phyloP scores from a whole-genome alignment of 2,888 invertebrate genomes.

The Tenthredo amoena region DNA sequence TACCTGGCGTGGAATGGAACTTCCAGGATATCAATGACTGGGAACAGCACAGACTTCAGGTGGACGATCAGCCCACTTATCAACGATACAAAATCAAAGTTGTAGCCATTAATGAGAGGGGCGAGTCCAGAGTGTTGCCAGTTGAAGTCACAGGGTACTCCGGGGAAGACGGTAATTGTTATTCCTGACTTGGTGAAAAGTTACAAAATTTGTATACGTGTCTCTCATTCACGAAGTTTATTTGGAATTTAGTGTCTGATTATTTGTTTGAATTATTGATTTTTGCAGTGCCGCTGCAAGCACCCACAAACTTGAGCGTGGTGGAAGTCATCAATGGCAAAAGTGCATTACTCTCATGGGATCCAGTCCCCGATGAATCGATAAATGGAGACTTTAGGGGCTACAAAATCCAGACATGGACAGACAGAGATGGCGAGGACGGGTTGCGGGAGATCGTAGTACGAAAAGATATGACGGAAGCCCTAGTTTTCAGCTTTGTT shows the following conservation, averaged over 20 bases:
- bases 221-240: neutral
- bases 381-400: slow-evolving; percentile 96
- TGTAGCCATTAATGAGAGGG: slow-evolving; percentile 92
- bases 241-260: neutral
- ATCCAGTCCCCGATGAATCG: slow-evolving; percentile 88
- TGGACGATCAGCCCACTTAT: slow-evolving; percentile 93
- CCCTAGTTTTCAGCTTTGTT: slow-evolving; percentile 89
- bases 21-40: slow-evolving; percentile 90
- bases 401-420: slow-evolving; percentile 98
- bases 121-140: slow-evolving; percentile 90
- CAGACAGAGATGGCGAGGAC: slow-evolving; percentile 87
- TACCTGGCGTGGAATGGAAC: slow-evolving; percentile 85
- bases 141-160: slow-evolving; percentile 93
- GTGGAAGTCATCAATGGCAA: slow-evolving; percentile 89
- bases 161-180: slow-evolving; percentile 89
- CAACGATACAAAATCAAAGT: slow-evolving; percentile 94
- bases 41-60: slow-evolving; percentile 84
- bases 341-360: slow-evolving; percentile 93
- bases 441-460: slow-evolving; percentile 87
- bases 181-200: neutral
- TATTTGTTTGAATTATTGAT: neutral
- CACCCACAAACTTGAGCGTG: slow-evolving; percentile 91
- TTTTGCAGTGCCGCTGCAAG: slow-evolving; percentile 84
- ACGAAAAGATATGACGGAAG: slow-evolving; percentile 84
- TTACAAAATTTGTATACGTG: neutral